phyloP scores from a whole-genome alignment of 2,888 invertebrate species.

The Willowsia nigromaculata region DNA sequence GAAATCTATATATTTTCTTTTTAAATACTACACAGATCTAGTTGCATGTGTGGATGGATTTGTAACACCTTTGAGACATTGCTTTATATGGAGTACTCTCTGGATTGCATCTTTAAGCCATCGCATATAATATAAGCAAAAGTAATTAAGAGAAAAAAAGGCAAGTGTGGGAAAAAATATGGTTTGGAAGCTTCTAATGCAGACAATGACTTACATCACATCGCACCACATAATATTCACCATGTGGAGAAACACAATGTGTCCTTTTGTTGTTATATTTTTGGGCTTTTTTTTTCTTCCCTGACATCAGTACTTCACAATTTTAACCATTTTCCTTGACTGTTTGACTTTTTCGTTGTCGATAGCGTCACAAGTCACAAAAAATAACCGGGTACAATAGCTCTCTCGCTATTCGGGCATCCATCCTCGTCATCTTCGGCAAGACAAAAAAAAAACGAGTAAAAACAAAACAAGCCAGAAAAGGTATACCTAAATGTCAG shows the following conservation, averaged over 20 bases:
- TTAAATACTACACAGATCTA: slow-evolving; percentile 26
- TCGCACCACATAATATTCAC: slow-evolving; percentile 2
- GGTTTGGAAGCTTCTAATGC: background rate
- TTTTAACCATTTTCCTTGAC: slow-evolving; percentile 1
- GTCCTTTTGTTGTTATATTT: slow-evolving; percentile 59
- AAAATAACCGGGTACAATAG: background rate
- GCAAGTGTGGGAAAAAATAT: slow-evolving; percentile 30
- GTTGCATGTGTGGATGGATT: slow-evolving; percentile 58
- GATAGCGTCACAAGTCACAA: background rate
- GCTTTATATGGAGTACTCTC: background rate
- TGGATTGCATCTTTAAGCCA: no score
- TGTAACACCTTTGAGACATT: slow-evolving; percentile 65
- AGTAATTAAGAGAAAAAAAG: slow-evolving; percentile 22
- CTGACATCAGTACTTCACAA: background rate
- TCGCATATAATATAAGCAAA: background rate
- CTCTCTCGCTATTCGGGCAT: background rate
- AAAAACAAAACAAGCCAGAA: slow-evolving; percentile 43
- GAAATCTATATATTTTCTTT: slow-evolving; percentile 9
- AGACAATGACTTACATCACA: slow-evolving; percentile 58
- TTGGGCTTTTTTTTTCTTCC: slow-evolving; percentile 35
- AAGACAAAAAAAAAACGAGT: slow-evolving; percentile 10
- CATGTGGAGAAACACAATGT: slow-evolving; percentile 51
- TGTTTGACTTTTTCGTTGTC: background rate
- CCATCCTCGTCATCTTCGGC: background rate
- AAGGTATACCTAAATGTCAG: background rate